phyloP scores from a whole-genome alignment of 1,140 invertebrate genomes.

The Papilio helenus region DNA sequence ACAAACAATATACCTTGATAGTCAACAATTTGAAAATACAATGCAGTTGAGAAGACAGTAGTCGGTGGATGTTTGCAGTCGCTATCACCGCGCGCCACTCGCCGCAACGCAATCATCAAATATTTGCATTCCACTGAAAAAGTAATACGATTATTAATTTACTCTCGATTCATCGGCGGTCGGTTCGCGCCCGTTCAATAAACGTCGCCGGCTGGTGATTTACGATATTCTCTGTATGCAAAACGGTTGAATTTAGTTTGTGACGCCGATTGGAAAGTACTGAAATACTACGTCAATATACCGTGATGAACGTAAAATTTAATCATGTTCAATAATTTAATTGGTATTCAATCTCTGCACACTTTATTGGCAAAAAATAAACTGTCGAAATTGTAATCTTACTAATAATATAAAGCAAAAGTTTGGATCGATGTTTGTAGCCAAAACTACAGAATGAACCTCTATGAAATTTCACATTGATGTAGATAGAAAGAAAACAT shows the following conservation, averaged over 20 bases:
- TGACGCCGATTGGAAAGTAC: conserved; percentile 47
- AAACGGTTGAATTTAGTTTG: conserved; percentile 71
- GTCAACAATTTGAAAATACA: conserved; percentile 11
- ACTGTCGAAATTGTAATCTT: background rate
- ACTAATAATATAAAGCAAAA: no score
- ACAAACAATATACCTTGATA: conserved; percentile 31
- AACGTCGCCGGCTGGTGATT: conserved; percentile 55
- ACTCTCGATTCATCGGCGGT: conserved; percentile 70
- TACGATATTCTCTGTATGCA: conserved; percentile 73
- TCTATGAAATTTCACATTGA: no score
- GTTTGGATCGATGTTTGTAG: no score
- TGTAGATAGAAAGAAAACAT: no score
- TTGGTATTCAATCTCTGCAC: background rate
- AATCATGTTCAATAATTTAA: background rate
- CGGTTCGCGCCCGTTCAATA: conserved; percentile 65
- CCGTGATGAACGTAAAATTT: background rate
- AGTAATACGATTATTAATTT: conserved; percentile 83
- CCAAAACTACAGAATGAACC: no score
- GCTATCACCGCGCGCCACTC: conserved; percentile 65
- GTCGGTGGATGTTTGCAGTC: conserved; percentile 43
- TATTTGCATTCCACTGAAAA: conserved; percentile 80
- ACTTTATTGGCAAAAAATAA: background rate
- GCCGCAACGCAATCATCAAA: conserved; percentile 77
- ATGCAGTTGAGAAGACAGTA: conserved; percentile 33
- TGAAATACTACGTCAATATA: conserved; percentile 23